Base-by-base conservation (phyloP, 1,140 invertebrate species). In the Araneus ventricosus region DNA sequence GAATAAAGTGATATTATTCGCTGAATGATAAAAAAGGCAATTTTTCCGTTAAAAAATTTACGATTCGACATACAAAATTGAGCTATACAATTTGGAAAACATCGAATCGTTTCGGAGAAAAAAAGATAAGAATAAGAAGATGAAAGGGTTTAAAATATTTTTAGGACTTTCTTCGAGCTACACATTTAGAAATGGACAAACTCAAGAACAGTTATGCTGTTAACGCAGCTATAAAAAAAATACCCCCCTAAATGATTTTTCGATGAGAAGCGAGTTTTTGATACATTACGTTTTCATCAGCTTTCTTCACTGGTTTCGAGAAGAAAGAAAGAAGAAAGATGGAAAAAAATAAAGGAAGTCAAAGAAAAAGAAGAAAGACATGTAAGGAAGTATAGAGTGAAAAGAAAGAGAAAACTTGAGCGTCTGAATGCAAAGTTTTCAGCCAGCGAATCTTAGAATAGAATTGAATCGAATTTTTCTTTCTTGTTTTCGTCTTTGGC, bases 231-330 rank as follows among this genome's bases (percentile, higher is more conserved):
- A 52, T 41, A 82, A 82, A 82, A 82, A 80, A 82, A 82, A 82
- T 75, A 75, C 30, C 34, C 80, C 24, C 24, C 80, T 82, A 82
- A 82, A 82, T 82, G 80, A 82, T 82, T 52, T 82, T 82, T 82
- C 80, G 80, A 82, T 82, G 41, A 82, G 80, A 82, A 52, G 22
- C 80, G 39, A 82, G 80, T 82, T 82, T 82, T 41, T 45, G 80
- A 82, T 82, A 82, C 80, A 82, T 82, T 82, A 82, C 80, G 80
- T 82, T 82, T 82, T 82, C 80, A 82, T 82, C 80, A 82, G 80
- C 80, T 82, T 82, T 82, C 39, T 82, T 52, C 41, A 17, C 34
- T 75, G 70, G 70, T 52, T 82, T 82, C 80, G 30, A 82, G 41
- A 82, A 82, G 80, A 82, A 82, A n/a, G 27, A 63, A n/a, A 63